phyloP scores from a whole-genome alignment of 2,888 invertebrate genomes.

The Habrosyne pyritoides region DNA sequence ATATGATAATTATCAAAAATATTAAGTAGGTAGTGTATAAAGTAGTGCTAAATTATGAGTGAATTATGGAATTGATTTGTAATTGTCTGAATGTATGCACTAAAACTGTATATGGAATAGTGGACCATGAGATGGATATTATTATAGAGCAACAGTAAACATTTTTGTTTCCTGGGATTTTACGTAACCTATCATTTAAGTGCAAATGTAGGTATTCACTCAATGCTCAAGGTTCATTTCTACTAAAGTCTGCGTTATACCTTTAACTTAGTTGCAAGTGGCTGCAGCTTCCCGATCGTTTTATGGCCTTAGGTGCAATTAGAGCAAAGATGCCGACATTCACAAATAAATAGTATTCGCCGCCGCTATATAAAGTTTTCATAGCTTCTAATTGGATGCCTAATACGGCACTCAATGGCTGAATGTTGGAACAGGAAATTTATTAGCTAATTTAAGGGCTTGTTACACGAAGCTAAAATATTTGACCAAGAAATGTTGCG shows the following conservation, averaged over 20 bases:
- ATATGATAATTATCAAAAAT: too few relatives aligned
- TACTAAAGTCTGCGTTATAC: slow-evolving; percentile 31
- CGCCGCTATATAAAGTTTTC: slow-evolving; percentile 56
- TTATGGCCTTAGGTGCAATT: slow-evolving; percentile 65
- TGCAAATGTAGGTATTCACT: neutral
- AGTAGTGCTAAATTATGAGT: too few relatives aligned
- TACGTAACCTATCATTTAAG: too few relatives aligned
- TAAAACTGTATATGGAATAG: too few relatives aligned
- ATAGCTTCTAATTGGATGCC: slow-evolving; percentile 63
- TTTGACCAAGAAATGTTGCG: neutral
- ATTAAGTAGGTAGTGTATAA: too few relatives aligned
- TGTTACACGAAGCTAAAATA: neutral
- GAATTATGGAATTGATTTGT: too few relatives aligned
- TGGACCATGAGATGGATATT: too few relatives aligned
- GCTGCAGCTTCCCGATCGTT: slow-evolving; percentile 47
- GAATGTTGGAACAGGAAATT: slow-evolving; percentile 17
- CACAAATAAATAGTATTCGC: slow-evolving; percentile 55
- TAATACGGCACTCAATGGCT: slow-evolving; percentile 43
- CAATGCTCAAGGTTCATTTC: neutral
- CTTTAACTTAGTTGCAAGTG: slow-evolving; percentile 63
- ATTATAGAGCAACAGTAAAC: too few relatives aligned
- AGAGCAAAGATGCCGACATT: slow-evolving; percentile 64
- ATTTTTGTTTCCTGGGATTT: too few relatives aligned
- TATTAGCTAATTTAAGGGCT: slow-evolving; percentile 8
- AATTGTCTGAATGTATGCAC: too few relatives aligned